Conservation (phyloP, 1,140 invertebrate species). For the Drosophila miranda region DNA sequence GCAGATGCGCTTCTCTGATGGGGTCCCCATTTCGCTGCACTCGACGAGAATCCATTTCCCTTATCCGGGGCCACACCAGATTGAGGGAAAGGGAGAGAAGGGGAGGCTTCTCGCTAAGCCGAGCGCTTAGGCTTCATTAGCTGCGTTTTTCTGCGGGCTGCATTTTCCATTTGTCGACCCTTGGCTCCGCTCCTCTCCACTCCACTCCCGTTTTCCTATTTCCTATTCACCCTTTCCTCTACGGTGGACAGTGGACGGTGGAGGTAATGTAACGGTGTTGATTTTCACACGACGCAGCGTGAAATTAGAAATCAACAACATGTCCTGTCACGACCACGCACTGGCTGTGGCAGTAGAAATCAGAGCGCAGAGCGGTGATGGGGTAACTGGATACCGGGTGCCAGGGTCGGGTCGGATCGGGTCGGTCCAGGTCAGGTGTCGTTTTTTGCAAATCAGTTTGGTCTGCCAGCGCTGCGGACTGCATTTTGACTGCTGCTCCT, state of each 20-base stretch:
- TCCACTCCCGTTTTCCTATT: background rate
- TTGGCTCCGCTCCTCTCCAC: too few relatives aligned
- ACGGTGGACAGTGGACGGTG: too few relatives aligned
- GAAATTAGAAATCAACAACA: conserved; percentile 78
- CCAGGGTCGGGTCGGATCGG: background rate
- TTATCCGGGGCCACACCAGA: too few relatives aligned
- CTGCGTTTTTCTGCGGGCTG: conserved; percentile 74
- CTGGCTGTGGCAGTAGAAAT: background rate
- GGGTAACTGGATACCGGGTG: background rate
- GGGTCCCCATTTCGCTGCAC: too few relatives aligned
- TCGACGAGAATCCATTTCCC: too few relatives aligned
- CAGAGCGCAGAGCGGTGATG: background rate
- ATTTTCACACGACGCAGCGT: conserved; percentile 79
- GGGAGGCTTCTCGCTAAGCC: conserved; percentile 12
- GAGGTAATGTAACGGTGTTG: conserved; percentile 64
- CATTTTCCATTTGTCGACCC: conserved; percentile 25
- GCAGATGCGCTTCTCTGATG: too few relatives aligned
- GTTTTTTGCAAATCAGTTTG: conserved; percentile 67
- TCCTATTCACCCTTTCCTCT: background rate
- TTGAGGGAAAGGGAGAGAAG: too few relatives aligned
- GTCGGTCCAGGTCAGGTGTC: conserved; percentile 53
- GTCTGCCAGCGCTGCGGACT: conserved; percentile 30
- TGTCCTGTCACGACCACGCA: conserved; percentile 43
- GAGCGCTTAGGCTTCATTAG: conserved; percentile 63
- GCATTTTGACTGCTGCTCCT: conserved; percentile 25